Evolutionary conservation across 2,888 invertebrate species (phyloP).

Genomic region (Mamestra brassicae): DNA sequence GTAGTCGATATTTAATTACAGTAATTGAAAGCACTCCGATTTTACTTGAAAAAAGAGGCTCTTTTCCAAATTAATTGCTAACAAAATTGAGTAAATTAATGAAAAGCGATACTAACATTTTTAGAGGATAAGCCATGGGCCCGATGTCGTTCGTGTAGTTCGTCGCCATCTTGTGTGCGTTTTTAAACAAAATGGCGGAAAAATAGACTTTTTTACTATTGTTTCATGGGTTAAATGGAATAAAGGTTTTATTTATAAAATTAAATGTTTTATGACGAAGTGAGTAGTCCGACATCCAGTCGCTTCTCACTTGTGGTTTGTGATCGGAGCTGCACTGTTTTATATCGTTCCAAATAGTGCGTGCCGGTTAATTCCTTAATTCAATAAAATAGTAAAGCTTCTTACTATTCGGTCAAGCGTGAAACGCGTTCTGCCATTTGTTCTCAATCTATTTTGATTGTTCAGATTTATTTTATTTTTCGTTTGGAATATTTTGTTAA

Average conservation of each 20-base stretch:
- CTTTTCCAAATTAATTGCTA: slow-evolving; percentile 39
- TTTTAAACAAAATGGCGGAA: slow-evolving; percentile 78
- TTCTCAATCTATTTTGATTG: slow-evolving; percentile 82
- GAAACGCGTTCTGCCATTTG: slow-evolving; percentile 77
- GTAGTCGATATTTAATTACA: slow-evolving; percentile 51
- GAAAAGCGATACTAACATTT: slow-evolving; percentile 81
- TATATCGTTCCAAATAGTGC: slow-evolving; percentile 86
- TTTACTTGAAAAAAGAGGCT: slow-evolving; percentile 28
- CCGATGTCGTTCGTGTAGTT: slow-evolving; percentile 84
- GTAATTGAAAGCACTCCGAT: slow-evolving; percentile 52
- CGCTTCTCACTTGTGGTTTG: slow-evolving; percentile 89
- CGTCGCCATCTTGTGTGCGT: slow-evolving; percentile 83
- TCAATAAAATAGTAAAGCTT: slow-evolving; percentile 90
- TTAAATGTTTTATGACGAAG: slow-evolving; percentile 81
- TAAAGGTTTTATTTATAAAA: slow-evolving; percentile 63
- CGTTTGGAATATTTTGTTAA: neutral
- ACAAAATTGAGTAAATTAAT: slow-evolving; percentile 42
- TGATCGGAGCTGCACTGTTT: slow-evolving; percentile 72
- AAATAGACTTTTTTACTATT: slow-evolving; percentile 63
- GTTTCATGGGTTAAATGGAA: slow-evolving; percentile 73
- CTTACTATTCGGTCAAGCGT: slow-evolving; percentile 88
- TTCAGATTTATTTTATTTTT: slow-evolving; percentile 66
- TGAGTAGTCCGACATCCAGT: slow-evolving; percentile 90
- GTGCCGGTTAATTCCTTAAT: slow-evolving; percentile 90
- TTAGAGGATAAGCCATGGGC: slow-evolving; percentile 85